Base-by-base conservation (phyloP, 2,113 vertebrate genomes). In the Ardeotis arabs region DNA sequence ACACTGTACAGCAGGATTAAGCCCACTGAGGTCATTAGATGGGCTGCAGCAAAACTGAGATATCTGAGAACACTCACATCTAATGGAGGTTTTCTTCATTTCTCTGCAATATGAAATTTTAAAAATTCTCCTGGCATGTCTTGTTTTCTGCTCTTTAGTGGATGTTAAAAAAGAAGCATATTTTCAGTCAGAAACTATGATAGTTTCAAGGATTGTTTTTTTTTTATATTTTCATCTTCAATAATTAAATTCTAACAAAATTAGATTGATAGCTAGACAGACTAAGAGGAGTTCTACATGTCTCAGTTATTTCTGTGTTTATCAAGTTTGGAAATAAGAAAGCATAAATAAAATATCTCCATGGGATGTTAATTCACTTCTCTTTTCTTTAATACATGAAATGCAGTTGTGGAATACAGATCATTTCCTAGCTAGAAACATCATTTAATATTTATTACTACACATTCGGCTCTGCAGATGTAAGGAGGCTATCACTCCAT, bases 341-440 rank as follows among this genome's bases (percentile, higher is more conserved):
- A 73, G 14, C 64, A 90, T 93, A 93, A 85, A 94, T 96, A 96
- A 97, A 97, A 82, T 90, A 93, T 84, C 47, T 92, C 84, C 28
- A 33, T 44, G n/a, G 60, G 86, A 94, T 93, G 90, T 17, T 93
- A 94, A 96, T 87, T 94, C 81, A 77, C 45, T 73, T 75, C 52
- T 84, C 60, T 92, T 90, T 74, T 74, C 83, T 93, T 60, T 25
- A 94, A 91, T 29, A 93, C 47, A 75, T 60, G 87, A 90, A 90
- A 84, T 64, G 80, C 58, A 79, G 33, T 78, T 66, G 68, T 41
- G 31, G 91, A 90, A 93, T 93, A 82, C 79, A 90, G 59, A 96
- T 92, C 27, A 86, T 33, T 75, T 39, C 44, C 58, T 53, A 76
- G 47, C 68, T 90, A 52, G 49, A 93, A 91, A 85, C 39, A 69